phyloP scores from a whole-genome alignment of 2,797 vertebrate species.

The Pagetopsis macropterus region DNA sequence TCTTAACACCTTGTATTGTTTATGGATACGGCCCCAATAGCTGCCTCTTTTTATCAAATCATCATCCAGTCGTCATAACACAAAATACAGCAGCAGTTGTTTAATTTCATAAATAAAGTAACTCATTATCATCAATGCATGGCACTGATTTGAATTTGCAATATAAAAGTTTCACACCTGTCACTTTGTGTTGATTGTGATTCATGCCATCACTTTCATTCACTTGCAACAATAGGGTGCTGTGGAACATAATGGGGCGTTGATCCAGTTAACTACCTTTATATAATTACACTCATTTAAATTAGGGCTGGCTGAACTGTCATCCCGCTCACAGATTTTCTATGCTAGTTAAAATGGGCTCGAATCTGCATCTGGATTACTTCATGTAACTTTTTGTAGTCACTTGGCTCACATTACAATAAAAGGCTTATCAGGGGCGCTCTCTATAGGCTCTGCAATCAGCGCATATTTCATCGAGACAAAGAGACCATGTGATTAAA shows the following conservation, averaged over 20 bases:
- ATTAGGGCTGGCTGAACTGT: conserved; percentile 48
- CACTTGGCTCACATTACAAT: conserved; percentile 58
- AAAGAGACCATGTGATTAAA: conserved; percentile 16
- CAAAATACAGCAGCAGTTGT: background rate
- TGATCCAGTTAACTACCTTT: conserved; percentile 42
- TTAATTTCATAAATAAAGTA: background rate
- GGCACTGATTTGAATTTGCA: background rate
- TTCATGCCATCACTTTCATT: conserved; percentile 15
- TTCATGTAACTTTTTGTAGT: conserved; percentile 14
- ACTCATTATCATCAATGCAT: background rate
- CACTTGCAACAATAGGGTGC: conserved; percentile 9
- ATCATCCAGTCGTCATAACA: background rate
- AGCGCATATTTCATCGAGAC: conserved; percentile 62
- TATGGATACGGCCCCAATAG: background rate
- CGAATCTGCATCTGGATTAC: conserved; percentile 44
- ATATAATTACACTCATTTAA: conserved; percentile 57
- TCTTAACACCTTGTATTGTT: conserved; percentile 4
- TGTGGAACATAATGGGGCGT: conserved; percentile 28
- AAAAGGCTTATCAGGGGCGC: conserved; percentile 59
- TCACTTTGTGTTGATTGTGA: conserved; percentile 16
- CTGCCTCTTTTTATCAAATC: conserved; percentile 17
- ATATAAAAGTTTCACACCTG: background rate
- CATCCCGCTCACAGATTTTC: conserved; percentile 27
- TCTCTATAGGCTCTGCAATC: conserved; percentile 66
- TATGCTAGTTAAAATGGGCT: conserved; percentile 10